Evolutionary conservation across 2,113 vertebrate species (phyloP).

Genomic region (Perognathus longimembris): DNA sequence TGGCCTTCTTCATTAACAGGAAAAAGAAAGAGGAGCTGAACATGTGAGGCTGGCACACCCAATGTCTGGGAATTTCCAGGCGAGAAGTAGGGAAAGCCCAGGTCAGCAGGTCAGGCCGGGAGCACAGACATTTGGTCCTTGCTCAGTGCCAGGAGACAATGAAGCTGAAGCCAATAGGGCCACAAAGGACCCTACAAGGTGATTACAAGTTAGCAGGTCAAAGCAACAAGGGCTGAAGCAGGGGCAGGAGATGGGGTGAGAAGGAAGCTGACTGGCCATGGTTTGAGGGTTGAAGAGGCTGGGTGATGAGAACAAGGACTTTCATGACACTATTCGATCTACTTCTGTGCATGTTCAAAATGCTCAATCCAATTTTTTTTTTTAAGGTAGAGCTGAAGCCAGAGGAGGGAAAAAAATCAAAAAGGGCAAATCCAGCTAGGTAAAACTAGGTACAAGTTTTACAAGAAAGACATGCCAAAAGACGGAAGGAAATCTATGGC

Average conservation of each 20-base stretch:
- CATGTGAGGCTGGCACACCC: slow-evolving; percentile 32
- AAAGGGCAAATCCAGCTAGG: slow-evolving; percentile 61
- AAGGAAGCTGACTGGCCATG: neutral
- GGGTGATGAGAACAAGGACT: slow-evolving; percentile 1
- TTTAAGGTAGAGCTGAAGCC: slow-evolving; percentile 3
- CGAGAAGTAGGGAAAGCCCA: slow-evolving; percentile 6
- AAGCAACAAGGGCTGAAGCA: neutral
- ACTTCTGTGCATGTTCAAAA: slow-evolving; percentile 46
- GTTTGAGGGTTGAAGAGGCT: neutral
- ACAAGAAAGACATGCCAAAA: slow-evolving; percentile 22
- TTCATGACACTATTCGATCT: slow-evolving; percentile 39
- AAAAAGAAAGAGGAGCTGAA: slow-evolving; percentile 45
- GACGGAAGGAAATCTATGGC: neutral
- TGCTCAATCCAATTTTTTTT: slow-evolving; percentile 28
- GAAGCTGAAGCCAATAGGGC: neutral
- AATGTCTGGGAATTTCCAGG: slow-evolving; percentile 46
- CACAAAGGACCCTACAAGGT: neutral
- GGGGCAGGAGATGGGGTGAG: neutral
- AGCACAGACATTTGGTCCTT: neutral
- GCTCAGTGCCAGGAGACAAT: neutral
- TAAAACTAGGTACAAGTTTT: slow-evolving; percentile 41
- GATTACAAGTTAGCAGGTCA: neutral
- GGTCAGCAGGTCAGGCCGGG: neutral
- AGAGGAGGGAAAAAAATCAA: slow-evolving; percentile 24
- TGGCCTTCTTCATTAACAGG: slow-evolving; percentile 41